Evolutionary conservation across 2,888 invertebrate species (phyloP).

Genomic region (Caenorhabditis auriculariae): DNA sequence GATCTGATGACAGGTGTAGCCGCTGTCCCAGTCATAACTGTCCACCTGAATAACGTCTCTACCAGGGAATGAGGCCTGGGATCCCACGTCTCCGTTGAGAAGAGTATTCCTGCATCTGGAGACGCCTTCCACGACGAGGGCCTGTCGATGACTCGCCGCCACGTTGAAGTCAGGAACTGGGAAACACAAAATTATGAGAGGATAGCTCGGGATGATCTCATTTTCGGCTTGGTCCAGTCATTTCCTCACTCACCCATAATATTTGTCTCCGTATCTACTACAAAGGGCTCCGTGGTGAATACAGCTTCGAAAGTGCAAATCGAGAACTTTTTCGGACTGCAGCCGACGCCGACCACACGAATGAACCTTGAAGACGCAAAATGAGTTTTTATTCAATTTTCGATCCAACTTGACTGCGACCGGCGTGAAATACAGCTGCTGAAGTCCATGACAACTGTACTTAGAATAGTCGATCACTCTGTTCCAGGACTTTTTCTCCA

Average conservation of each 20-base stretch:
- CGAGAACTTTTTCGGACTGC: too few species aligned
- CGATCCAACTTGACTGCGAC: slow-evolving; percentile 76
- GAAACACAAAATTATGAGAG: slow-evolving; percentile 4
- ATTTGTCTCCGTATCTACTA: slow-evolving; percentile 72
- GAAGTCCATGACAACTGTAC: slow-evolving; percentile 94
- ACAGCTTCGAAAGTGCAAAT: slow-evolving; percentile 87
- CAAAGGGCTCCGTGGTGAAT: slow-evolving; percentile 73
- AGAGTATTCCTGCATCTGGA: slow-evolving; percentile 87
- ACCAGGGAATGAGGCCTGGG: slow-evolving; percentile 64
- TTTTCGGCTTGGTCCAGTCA: background rate
- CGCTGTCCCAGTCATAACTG: slow-evolving; percentile 40
- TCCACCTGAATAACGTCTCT: slow-evolving; percentile 4
- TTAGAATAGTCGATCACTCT: slow-evolving; percentile 87
- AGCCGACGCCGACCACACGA: slow-evolving; percentile 76
- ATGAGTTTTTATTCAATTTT: slow-evolving; percentile 2
- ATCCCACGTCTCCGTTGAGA: slow-evolving; percentile 80
- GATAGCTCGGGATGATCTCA: background rate
- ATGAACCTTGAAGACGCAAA: slow-evolving; percentile 71
- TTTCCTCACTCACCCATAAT: slow-evolving; percentile 67
- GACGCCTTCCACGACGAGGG: slow-evolving; percentile 93
- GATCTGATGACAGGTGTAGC: slow-evolving; percentile 64
- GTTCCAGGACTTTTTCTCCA: slow-evolving; percentile 82
- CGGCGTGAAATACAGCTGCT: slow-evolving; percentile 86
- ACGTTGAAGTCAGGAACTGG: slow-evolving; percentile 84
- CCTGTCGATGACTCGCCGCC: slow-evolving; percentile 84